Base-by-base conservation (phyloP, 2,113 vertebrate species). In the Thinocorus orbignyianus region DNA sequence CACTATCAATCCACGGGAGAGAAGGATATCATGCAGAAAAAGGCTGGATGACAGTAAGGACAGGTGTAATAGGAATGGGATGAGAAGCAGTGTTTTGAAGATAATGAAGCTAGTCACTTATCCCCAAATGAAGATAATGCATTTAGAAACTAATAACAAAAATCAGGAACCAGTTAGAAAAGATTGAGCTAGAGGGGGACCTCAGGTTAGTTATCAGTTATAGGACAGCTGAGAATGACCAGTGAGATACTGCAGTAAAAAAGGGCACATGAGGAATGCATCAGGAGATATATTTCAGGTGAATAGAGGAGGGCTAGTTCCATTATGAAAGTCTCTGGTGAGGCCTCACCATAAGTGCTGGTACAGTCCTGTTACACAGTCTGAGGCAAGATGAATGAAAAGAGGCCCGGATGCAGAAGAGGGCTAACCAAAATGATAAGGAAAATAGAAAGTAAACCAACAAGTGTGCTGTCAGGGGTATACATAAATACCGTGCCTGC, bases 61-160 rank as follows among this genome's bases (percentile, higher is more conserved):
- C 46, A 83, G 83, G 65, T 93, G 51, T 79, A 88, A 84, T 19
- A 95, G 35, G 65, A 92, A 65, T 16, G 35, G 44, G 58, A 88
- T 58, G 82, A 80, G 91, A 93, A 92, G 44, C 65, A 76, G 33
- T 55, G 31, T 85, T 94, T 95, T 95, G 93, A 95, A 95, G 81
- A 84, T 89, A 92, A 97, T 72, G 24, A 91, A 81, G 52, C 15
- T 69, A 91, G 84, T 87, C 77, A 91, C n/a, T 89, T 95, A 57
- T 28, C 52, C 35, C 37, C 70, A 85, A 84, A 81, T 91, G 81
- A 95, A 95, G 93, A 64, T 57, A 92, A 95, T 91, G 70, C 73
- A 49, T 89, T 91, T 93, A 65, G 93, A 92, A 95, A 91, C 65
- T 84, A 93, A 84, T 95, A 94, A 81, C 31, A 93, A 93, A 95